A percentile compares a stretch with the other conserved stretches of the same genome.
These are phyloP conservation scores for Coreius guichenoti DNA, from an alignment of 2,797 vertebrate species.

Conservation along the genomic window DNA sequence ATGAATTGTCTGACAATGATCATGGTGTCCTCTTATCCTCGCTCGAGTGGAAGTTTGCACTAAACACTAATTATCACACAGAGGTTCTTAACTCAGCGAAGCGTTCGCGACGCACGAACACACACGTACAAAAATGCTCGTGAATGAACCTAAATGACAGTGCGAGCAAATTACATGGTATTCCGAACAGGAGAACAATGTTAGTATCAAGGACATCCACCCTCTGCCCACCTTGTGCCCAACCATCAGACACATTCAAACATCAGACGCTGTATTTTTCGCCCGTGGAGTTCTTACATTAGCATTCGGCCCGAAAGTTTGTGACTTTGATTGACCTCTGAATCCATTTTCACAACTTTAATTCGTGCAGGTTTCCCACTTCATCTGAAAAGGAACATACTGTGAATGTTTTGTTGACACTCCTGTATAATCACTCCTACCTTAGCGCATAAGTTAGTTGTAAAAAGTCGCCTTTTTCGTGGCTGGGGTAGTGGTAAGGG, in stretches of 20 bases:
- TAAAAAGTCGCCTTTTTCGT: slow-evolving; percentile 26
- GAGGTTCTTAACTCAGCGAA: slow-evolving; percentile 10
- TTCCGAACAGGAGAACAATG: slow-evolving; percentile 15
- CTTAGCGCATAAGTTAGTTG: not conserved
- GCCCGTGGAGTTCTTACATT: not conserved
- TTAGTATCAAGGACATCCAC: slow-evolving; percentile 24
- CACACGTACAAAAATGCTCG: not conserved
- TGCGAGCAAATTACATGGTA: slow-evolving; percentile 35
- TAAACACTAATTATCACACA: slow-evolving; percentile 47
- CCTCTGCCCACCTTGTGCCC: slow-evolving; percentile 14
- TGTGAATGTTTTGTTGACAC: slow-evolving; percentile 45
- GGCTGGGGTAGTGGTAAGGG: slow-evolving; percentile 11
- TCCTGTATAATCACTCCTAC: slow-evolving; percentile 31
- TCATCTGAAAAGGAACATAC: slow-evolving; percentile 20
- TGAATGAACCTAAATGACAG: slow-evolving; percentile 26
- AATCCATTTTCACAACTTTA: slow-evolving; percentile 39
- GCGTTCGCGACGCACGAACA: not conserved
- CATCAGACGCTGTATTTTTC: not conserved
- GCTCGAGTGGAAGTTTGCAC: slow-evolving; percentile 40
- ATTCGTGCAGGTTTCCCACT: not conserved
- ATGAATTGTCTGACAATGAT: slow-evolving; percentile 46
- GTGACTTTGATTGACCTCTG: slow-evolving; percentile 24
- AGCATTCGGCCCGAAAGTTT: slow-evolving; percentile 15
- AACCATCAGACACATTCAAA: not conserved
- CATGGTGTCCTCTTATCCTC: slow-evolving; percentile 31